Evolutionary conservation across 2,113 vertebrate genomes (phyloP).

Genomic region (Raphicerus campestris): DNA sequence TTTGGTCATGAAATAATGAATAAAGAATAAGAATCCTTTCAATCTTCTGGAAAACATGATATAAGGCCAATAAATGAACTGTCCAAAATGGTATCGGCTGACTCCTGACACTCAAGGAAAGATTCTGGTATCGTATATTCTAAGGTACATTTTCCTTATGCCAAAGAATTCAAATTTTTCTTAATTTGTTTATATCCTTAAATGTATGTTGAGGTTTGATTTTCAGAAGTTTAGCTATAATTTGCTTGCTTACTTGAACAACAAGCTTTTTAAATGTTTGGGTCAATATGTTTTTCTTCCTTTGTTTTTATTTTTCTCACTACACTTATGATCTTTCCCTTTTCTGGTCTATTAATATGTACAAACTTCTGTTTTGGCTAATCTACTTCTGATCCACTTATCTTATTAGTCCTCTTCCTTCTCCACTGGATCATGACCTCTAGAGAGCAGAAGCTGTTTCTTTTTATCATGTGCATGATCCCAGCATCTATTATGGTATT

Average conservation of each 20-base stretch:
- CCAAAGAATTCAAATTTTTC: neutral
- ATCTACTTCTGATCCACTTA: neutral
- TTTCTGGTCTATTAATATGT: neutral
- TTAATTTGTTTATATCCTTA: neutral
- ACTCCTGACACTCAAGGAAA: neutral
- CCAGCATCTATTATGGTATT: neutral
- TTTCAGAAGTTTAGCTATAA: neutral
- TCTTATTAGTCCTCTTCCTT: neutral
- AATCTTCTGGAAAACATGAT: neutral
- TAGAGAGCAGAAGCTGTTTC: neutral
- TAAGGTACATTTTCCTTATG: neutral
- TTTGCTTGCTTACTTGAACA: neutral
- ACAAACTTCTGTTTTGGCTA: neutral
- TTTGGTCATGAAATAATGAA: neutral
- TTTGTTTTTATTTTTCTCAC: neutral
- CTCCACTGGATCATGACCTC: neutral
- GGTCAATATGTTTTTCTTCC: neutral
- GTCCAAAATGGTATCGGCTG: neutral
- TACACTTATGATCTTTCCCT: neutral
- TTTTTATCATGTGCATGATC: neutral
- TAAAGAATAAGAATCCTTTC: neutral
- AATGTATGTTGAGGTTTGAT: neutral
- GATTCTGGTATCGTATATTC: neutral
- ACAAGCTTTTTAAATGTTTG: neutral
- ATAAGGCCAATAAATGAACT: neutral